These are phyloP conservation scores for Chrysolina americana DNA, from an alignment of 2,888 invertebrate species.

Conservation along the genomic window DNA sequence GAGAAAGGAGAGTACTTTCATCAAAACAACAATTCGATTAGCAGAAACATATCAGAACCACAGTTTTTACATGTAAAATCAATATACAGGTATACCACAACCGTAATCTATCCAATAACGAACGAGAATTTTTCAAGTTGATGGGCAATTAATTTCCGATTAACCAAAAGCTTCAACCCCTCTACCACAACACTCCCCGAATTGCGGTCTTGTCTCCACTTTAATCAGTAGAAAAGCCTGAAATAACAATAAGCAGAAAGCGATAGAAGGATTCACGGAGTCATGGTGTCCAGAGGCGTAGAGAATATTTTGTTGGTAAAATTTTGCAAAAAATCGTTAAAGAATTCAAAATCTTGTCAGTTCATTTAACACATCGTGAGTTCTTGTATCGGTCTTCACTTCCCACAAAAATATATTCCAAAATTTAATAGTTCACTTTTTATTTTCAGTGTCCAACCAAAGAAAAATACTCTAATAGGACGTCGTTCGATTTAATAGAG, in stretches of 20 bases:
- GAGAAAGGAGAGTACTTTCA: too few relatives aligned
- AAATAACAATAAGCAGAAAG: constrained; percentile 36
- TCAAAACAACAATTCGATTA: too few relatives aligned
- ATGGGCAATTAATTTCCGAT: constrained; percentile 18
- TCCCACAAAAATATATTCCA: too few relatives aligned
- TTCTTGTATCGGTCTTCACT: too few relatives aligned
- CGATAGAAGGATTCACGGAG: constrained; percentile 39
- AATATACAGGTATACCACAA: not conserved
- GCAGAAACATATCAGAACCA: too few relatives aligned
- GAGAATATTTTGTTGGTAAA: not conserved
- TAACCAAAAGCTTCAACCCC: constrained; percentile 7
- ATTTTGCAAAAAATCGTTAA: not conserved
- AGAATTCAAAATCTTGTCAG: too few relatives aligned
- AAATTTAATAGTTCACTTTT: too few relatives aligned
- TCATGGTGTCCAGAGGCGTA: constrained; percentile 33
- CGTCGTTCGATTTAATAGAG: too few relatives aligned
- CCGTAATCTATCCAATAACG: constrained; percentile 1
- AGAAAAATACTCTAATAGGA: too few relatives aligned
- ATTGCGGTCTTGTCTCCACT: constrained; percentile 38
- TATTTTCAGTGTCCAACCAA: too few relatives aligned
- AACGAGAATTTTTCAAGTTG: not conserved
- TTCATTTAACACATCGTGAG: too few relatives aligned
- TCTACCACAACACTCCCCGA: constrained; percentile 23
- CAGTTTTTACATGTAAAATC: too few relatives aligned
- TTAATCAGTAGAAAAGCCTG: constrained; percentile 39